These are phyloP conservation scores for Ips typographus DNA, from an alignment of 1,140 invertebrate genomes.

Conservation along the genomic window DNA sequence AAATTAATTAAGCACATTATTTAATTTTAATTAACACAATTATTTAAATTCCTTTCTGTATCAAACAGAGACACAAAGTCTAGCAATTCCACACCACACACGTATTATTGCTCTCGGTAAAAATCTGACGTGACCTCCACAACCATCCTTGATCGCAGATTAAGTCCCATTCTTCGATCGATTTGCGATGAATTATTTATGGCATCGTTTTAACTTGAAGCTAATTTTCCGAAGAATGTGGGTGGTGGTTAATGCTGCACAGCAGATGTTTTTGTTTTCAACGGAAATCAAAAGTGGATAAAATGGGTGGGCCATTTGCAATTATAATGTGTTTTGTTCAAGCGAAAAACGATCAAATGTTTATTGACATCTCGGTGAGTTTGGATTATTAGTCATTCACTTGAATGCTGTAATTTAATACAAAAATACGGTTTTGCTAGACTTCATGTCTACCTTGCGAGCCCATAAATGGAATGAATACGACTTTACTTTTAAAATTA, in stretches of 20 bases:
- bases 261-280: background rate
- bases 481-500: constrained; percentile 1
- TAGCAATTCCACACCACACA: background rate
- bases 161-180: constrained; percentile 5
- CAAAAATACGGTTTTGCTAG: background rate
- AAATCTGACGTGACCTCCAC: background rate
- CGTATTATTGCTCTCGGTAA: background rate
- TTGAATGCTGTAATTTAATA: background rate
- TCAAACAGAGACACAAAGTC: background rate
- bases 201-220: background rate
- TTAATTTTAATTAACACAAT: too few relatives aligned
- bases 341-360: too few relatives aligned
- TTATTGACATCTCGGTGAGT: too few relatives aligned
- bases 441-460: constrained; percentile 25
- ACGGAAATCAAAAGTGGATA: too few relatives aligned
- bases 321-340: background rate
- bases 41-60: too few relatives aligned
- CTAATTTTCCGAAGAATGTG: constrained; percentile 4
- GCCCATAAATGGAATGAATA: constrained; percentile 3
- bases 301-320: background rate
- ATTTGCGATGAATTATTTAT: constrained; percentile 4
- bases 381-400: background rate
- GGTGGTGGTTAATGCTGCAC: background rate
- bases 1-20: too few relatives aligned
- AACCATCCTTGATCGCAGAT: constrained; percentile 2